Base-by-base conservation (phyloP, 2,888 invertebrate genomes). In the Latrodectus hesperus region DNA sequence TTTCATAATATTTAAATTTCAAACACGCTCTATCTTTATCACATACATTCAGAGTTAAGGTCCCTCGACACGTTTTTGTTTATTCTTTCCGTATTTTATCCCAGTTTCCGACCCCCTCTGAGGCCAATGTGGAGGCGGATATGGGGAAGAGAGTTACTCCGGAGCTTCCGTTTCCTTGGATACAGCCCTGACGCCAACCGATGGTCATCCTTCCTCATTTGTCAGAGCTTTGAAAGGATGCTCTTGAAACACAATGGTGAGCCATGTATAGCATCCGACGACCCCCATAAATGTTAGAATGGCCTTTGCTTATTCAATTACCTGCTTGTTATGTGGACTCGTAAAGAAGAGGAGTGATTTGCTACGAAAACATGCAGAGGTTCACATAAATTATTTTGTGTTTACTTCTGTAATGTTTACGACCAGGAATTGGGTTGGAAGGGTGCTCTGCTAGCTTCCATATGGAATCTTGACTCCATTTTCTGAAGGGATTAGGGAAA, bases 171-270 rank as follows among this genome's bases (percentile, higher is more conserved):
- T 60, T 60, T 60, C 60, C n/a, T 16, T 60, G 60, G 60, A 11
- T 60, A 60, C 60, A 12, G n/a, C 60, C 14, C 60, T 60, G 14
- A 12, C 60, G 12, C 60, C 60, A n/a, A 16, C 60, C 60, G 60
- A 6, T 60, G 60, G 60, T 60, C 60, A 60, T 60, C n/a, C n/a
- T n/a, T 60, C n/a, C 60, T 60, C 60, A 60, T 60, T 60, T 60
- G 60, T 60, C 60, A 60, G 60, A 10, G 12, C 60, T 60, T 60
- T 60, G 10, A 16, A n/a, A 6, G n/a, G 10, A 60, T 9, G 60
- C 60, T 60, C n/a, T 60, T 60, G 14, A 60, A 60, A 60, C 60
- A 60, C 60, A 60, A n/a, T 60, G 60, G n/a, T 12, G 12, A 11
- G 12, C 11, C 12, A 16, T 60, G 60, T 60, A 16, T 11, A 60